Conservation (phyloP, 2,888 invertebrate genomes). For the Eupithecia dodoneata region DNA sequence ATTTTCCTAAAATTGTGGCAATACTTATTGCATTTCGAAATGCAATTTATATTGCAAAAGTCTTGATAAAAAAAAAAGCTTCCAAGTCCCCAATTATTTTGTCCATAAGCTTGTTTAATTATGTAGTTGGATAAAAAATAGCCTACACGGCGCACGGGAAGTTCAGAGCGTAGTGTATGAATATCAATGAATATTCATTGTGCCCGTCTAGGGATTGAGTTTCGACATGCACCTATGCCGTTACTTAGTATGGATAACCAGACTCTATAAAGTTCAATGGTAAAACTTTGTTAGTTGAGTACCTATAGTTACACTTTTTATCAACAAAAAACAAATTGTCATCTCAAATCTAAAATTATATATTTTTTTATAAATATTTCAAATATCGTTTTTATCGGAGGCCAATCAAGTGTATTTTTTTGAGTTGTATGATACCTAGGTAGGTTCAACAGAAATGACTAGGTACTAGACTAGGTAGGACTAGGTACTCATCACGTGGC, state of each 20-base stretch:
- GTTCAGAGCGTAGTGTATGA: conserved; percentile 21
- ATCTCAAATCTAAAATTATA: not conserved
- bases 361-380: not conserved
- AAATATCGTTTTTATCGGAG: not conserved
- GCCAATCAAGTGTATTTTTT: not conserved
- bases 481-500: not conserved
- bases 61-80: not conserved
- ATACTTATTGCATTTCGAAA: not conserved
- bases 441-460: not conserved
- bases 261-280: conserved; percentile 18
- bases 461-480: no score
- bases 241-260: conserved; percentile 32
- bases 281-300: not conserved
- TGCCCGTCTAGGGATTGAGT: conserved; percentile 22
- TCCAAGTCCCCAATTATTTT: not conserved
- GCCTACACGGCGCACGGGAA: conserved; percentile 8
- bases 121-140: not conserved
- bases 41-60: not conserved
- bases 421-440: not conserved
- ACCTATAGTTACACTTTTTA: not conserved
- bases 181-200: conserved; percentile 26
- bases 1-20: not conserved
- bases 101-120: conserved; percentile 1
- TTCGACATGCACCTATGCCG: conserved; percentile 10
- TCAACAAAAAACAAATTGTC: not conserved